Evolutionary conservation across 1,140 invertebrate species (phyloP).

Genomic region (Scaptodrosophila lebanonensis): DNA sequence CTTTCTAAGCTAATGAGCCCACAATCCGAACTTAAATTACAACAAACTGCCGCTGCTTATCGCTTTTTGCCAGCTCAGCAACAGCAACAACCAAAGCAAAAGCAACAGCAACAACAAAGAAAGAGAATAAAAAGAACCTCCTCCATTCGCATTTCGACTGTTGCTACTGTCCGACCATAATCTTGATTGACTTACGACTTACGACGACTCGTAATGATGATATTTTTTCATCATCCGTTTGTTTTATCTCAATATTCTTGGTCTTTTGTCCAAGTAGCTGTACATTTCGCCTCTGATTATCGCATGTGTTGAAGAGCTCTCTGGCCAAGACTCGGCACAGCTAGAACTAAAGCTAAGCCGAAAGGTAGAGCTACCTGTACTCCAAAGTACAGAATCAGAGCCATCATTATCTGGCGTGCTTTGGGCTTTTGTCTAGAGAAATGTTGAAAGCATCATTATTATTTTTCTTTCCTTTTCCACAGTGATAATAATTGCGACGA

Average conservation of each 20-base stretch:
- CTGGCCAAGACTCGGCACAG: no score
- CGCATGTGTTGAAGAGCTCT: no score
- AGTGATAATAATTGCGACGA: conserved; percentile 59
- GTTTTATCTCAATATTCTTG: conserved; percentile 48
- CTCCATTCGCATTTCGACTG: no score
- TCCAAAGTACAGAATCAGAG: conserved; percentile 24
- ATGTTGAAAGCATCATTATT: conserved; percentile 73
- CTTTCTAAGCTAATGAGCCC: conserved; percentile 33
- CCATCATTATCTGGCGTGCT: background rate
- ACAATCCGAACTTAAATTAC: conserved; percentile 24
- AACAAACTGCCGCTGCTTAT: no score
- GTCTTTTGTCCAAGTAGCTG: conserved; percentile 43
- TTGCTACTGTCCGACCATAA: conserved; percentile 27
- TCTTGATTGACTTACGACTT: conserved; percentile 46
- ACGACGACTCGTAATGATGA: conserved; percentile 34
- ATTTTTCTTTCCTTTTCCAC: conserved; percentile 25
- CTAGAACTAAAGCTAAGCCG: no score
- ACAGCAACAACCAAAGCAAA: no score
- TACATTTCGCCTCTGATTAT: conserved; percentile 53
- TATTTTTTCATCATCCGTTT: conserved; percentile 51
- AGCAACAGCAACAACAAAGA: no score
- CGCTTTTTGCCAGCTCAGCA: no score
- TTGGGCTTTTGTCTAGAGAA: conserved; percentile 63
- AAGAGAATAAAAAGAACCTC: no score
- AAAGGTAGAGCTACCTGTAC: conserved; percentile 43